Percentiles rank a stretch among this genome's conserved stretches.
phyloP scores from a whole-genome alignment of 1,140 invertebrate genomes.

The Drosophila insularis region DNA sequence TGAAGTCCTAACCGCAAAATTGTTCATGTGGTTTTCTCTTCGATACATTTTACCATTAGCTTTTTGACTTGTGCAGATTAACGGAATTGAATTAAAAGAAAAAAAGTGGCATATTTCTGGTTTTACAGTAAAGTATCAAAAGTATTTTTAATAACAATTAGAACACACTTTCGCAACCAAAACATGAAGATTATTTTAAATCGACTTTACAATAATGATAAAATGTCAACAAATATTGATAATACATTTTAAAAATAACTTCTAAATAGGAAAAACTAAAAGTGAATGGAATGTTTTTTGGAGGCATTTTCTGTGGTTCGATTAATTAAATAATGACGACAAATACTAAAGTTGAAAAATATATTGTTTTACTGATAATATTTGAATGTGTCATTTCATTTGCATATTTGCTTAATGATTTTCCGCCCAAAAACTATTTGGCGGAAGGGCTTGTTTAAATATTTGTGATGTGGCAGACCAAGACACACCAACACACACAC shows the following conservation, averaged over 20 bases:
- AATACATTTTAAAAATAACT: no score
- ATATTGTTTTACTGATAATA: background rate
- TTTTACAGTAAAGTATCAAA: no score
- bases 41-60: background rate
- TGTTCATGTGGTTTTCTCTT: constrained; percentile 1
- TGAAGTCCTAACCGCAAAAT: constrained; percentile 26
- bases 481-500: background rate
- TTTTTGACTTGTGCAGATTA: background rate
- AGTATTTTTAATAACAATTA: no score
- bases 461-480: constrained; percentile 17
- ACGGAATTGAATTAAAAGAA: no score
- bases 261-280: no score
- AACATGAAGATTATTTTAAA: no score
- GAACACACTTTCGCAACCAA: no score
- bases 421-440: constrained; percentile 19
- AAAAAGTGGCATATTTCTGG: no score
- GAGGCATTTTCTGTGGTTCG: background rate
- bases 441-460: background rate
- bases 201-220: no score
- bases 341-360: background rate
- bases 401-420: constrained; percentile 46
- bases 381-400: constrained; percentile 7
- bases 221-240: no score
- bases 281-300: no score
- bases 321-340: background rate